Evolutionary conservation across 1,140 invertebrate genomes (phyloP).

Genomic region (Ips nitidus): DNA sequence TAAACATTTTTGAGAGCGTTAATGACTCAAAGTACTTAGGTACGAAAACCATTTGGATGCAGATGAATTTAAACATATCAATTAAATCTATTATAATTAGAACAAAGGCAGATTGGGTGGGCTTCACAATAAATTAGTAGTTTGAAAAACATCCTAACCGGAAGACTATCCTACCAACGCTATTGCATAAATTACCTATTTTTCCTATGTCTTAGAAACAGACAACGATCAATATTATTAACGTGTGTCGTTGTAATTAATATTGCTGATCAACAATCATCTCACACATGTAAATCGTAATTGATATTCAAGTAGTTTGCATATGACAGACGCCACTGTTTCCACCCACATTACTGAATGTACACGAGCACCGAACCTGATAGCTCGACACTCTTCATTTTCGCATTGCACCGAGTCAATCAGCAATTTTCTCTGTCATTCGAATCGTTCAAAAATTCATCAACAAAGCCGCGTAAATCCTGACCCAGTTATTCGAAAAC

Average conservation of each 20-base stretch:
- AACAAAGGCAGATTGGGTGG: no score
- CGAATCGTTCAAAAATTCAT: no score
- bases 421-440: no score
- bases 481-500: slow-evolving; percentile 12
- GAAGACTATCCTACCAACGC: no score
- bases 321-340: slow-evolving; percentile 10
- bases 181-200: no score
- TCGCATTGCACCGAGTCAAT: no score
- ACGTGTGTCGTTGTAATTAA: neutral
- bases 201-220: neutral
- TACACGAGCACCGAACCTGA: neutral
- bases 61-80: neutral
- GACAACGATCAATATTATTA: neutral
- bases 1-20: no score
- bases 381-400: neutral
- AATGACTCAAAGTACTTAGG: no score
- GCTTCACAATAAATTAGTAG: neutral
- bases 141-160: neutral
- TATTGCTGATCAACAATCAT: neutral
- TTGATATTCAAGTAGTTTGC: slow-evolving; percentile 1
- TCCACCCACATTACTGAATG: slow-evolving; percentile 4
- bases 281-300: neutral
- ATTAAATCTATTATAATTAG: neutral
- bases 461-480: neutral
- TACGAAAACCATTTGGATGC: no score